Base-by-base conservation (phyloP, 2,113 vertebrate species). In the Probosciger aterrimus region DNA sequence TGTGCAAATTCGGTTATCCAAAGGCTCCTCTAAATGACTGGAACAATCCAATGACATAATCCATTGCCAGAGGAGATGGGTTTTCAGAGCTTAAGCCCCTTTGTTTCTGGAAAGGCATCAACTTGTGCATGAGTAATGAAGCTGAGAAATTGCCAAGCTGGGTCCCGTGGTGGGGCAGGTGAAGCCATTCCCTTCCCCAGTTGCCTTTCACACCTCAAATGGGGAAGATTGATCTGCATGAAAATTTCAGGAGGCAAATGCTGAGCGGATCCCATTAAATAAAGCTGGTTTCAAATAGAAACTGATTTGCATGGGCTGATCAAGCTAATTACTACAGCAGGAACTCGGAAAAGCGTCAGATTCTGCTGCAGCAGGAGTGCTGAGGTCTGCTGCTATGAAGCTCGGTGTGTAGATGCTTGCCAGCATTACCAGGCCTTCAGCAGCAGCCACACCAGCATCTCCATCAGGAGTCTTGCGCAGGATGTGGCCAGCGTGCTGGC, bases 251-350 rank as follows among this genome's bases (percentile, higher is more conserved):
- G 70, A 86, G 84, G 77, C 83, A 95, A 89, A 95, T n/a, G 53
- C 63, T 43, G 85, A 82, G 83, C 3, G 3, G 77, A 70, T 83
- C 88, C 47, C 60, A 41, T 95, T 93, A 92, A 95, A 83, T 77
- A 89, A 91, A 87, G 74, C 82, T 96, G 60, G 64, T 89, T 95
- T 95, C 95, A 92, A 89, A 94, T 92, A 79, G 82, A 65, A 93
- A 75, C 77, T 89, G 82, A 91, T 97, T 95, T 97, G 90, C 93
- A 93, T 83, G 64, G 90, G 90, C 83, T 95, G 93, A 96, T 96
- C 70, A 81, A 94, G 75, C 88, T 93, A 88, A 95, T 97, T 92
- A 74, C 81, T 91, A 68, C 80, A 46, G 64, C 82, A 85, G 70
- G 50, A 90, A 35, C 86, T 84, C 10, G 0, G 73, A 31, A 88